phyloP scores from a whole-genome alignment of 2,888 invertebrate species.

The Drosophila falleni region DNA sequence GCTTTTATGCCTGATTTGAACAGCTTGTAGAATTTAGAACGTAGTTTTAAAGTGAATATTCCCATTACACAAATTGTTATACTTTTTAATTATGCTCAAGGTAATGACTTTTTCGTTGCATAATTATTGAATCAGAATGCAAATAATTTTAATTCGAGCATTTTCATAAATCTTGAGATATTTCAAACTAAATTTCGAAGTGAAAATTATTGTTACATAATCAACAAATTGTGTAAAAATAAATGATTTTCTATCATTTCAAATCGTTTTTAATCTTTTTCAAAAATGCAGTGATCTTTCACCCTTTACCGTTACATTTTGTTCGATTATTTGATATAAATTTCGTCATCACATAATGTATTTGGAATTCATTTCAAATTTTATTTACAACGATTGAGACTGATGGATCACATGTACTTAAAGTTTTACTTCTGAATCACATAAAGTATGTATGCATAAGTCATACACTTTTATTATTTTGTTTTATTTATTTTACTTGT shows the following conservation, averaged over 20 bases:
- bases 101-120: no score
- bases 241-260: no score
- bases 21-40: no score
- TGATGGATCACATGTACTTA: constrained; percentile 6
- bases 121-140: no score
- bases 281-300: not conserved
- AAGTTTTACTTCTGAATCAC: constrained; percentile 3
- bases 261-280: not conserved
- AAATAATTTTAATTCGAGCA: not conserved
- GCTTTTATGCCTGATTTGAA: no score
- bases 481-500: constrained; percentile 6
- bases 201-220: not conserved
- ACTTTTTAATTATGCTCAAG: no score
- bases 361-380: not conserved
- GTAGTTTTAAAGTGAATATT: no score
- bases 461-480: constrained; percentile 12
- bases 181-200: no score
- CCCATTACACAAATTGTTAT: no score
- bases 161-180: not conserved
- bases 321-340: not conserved
- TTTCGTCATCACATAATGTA: not conserved
- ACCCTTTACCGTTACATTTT: not conserved
- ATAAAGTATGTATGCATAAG: constrained; percentile 11
- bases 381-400: not conserved
- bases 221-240: no score